A percentile compares a stretch with the other conserved stretches of the same genome.
Conservation (phyloP, 2,888 invertebrate genomes). For the Hydriomena furcata region DNA sequence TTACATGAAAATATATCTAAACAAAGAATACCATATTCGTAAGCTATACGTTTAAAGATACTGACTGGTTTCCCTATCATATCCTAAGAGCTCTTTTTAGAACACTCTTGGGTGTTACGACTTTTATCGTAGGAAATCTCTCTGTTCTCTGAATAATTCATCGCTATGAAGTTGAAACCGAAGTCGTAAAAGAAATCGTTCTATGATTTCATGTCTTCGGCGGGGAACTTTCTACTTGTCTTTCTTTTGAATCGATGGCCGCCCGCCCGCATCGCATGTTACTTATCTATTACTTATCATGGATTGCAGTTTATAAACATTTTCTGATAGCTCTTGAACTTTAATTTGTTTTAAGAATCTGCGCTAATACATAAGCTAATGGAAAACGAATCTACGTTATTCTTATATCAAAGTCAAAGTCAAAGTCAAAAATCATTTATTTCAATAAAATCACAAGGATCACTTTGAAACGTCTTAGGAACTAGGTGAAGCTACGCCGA, state of each 20-base stretch:
- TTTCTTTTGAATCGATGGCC: slow-evolving; percentile 71
- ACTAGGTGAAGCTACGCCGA: too few species aligned
- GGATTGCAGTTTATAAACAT: slow-evolving; percentile 43
- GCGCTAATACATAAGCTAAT: neutral
- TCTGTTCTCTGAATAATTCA: slow-evolving; percentile 82
- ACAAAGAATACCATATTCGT: slow-evolving; percentile 33
- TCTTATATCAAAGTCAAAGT: too few species aligned
- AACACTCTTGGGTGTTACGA: slow-evolving; percentile 78
- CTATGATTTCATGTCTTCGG: slow-evolving; percentile 82
- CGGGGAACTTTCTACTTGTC: slow-evolving; percentile 76
- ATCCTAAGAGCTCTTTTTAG: slow-evolving; percentile 73
- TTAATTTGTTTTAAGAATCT: slow-evolving; percentile 13
- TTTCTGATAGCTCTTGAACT: slow-evolving; percentile 27
- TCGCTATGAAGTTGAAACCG: slow-evolving; percentile 82
- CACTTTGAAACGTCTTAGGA: too few species aligned
- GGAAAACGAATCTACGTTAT: too few species aligned
- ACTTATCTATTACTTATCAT: slow-evolving; percentile 51
- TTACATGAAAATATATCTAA: slow-evolving; percentile 22
- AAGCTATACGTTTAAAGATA: slow-evolving; percentile 30
- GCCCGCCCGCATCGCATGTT: slow-evolving; percentile 53
- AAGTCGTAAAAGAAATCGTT: slow-evolving; percentile 83
- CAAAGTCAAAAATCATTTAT: too few species aligned
- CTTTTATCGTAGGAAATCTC: slow-evolving; percentile 81
- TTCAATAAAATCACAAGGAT: too few species aligned
- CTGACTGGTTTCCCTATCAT: slow-evolving; percentile 49